A percentile compares a stretch with the other conserved stretches of the same genome.
Conservation (phyloP, 2,113 vertebrate genomes). For the Laticauda laticaudata region DNA sequence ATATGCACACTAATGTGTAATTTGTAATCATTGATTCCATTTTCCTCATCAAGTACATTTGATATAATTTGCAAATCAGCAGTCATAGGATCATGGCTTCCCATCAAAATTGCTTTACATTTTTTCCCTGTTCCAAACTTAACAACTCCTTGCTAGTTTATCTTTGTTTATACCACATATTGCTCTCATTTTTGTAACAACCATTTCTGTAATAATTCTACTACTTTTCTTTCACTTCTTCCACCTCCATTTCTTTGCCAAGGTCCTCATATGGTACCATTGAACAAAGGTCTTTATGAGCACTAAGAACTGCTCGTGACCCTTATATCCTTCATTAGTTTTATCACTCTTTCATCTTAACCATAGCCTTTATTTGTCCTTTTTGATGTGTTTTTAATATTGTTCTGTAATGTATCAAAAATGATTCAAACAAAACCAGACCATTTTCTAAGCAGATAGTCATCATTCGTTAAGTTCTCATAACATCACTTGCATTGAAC, state of each 20-base stretch:
- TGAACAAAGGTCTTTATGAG: not conserved
- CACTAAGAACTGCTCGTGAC: not conserved
- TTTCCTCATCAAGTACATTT: not conserved
- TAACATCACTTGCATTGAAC: not conserved
- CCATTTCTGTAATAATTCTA: not conserved
- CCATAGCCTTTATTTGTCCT: not conserved
- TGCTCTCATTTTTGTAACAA: not conserved
- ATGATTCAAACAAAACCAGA: not conserved
- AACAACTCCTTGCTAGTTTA: not conserved
- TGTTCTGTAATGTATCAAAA: too few species aligned
- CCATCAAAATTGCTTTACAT: not conserved
- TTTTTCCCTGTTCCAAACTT: not conserved
- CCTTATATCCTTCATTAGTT: not conserved
- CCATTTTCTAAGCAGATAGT: not conserved
- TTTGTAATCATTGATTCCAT: not conserved
- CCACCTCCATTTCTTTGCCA: not conserved
- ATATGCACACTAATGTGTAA: not conserved
- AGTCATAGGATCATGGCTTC: not conserved
- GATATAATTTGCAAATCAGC: not conserved
- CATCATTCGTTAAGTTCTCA: not conserved
- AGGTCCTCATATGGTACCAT: not conserved
- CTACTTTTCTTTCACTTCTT: not conserved
- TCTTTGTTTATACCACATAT: not conserved
- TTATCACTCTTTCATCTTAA: not conserved
- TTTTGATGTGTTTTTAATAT: not conserved